phyloP scores from a whole-genome alignment of 2,888 invertebrate genomes.

The Pardosa pseudoannulata region DNA sequence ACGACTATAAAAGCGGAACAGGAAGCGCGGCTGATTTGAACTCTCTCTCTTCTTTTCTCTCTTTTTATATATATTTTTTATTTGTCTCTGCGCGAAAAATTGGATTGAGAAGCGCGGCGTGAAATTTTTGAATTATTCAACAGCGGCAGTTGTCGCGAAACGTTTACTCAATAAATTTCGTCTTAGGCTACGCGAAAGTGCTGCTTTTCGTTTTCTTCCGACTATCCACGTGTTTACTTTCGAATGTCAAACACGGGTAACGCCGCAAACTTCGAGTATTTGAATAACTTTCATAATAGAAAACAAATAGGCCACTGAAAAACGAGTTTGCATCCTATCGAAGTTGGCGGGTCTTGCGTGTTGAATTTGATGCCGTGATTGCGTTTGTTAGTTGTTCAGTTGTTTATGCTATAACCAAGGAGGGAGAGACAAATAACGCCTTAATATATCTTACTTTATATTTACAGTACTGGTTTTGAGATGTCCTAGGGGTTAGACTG shows the following conservation, averaged over 20 bases:
- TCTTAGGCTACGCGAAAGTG: background rate
- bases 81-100: background rate
- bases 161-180: conserved; percentile 1
- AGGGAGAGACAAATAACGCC: no score
- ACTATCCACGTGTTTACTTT: background rate
- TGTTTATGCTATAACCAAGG: no score
- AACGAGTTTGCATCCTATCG: no score
- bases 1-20: background rate
- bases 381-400: no score
- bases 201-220: background rate
- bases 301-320: no score
- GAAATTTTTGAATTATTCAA: conserved; percentile 4
- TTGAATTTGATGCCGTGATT: no score
- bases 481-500: no score
- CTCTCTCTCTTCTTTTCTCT: background rate
- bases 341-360: no score
- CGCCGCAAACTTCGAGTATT: background rate
- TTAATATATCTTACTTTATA: no score
- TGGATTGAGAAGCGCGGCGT: background rate
- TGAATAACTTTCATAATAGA: background rate
- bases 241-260: background rate
- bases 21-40: background rate
- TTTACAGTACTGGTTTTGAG: no score
- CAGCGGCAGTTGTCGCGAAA: background rate
- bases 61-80: no score